Conservation (phyloP, 2,797 vertebrate species). For the Coreius guichenoti region DNA sequence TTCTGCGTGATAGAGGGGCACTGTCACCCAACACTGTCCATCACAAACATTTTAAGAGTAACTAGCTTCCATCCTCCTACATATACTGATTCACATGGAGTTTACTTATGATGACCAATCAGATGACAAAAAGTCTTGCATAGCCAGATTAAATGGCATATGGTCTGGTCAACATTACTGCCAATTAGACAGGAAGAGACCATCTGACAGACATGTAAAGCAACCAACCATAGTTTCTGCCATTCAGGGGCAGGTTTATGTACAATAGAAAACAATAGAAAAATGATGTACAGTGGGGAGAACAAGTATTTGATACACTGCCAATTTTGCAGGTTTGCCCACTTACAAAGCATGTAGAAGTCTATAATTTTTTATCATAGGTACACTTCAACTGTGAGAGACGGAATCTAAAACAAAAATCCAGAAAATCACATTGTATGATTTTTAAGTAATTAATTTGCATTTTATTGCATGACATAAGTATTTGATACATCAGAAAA, state of each 20-base stretch:
- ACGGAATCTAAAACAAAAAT: too few relatives aligned
- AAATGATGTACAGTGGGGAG: too few relatives aligned
- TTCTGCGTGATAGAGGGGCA: slow-evolving; percentile 15
- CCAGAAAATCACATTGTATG: too few relatives aligned
- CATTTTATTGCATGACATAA: too few relatives aligned
- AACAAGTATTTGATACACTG: too few relatives aligned
- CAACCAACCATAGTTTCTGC: neutral
- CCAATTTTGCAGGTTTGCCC: too few relatives aligned
- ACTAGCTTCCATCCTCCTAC: slow-evolving; percentile 25
- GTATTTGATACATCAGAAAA: too few relatives aligned
- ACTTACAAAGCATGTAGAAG: too few relatives aligned
- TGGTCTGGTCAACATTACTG: neutral
- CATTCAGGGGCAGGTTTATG: too few relatives aligned
- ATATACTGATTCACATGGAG: neutral
- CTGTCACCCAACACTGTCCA: slow-evolving; percentile 23
- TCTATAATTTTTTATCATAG: too few relatives aligned
- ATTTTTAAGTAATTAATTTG: too few relatives aligned
- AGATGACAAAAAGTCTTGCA: neutral
- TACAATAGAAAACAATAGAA: neutral
- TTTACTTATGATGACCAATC: slow-evolving; percentile 14
- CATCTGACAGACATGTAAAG: neutral
- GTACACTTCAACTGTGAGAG: too few relatives aligned
- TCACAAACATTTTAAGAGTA: slow-evolving; percentile 40
- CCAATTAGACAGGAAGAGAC: neutral
- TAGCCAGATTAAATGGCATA: neutral